phyloP scores from a whole-genome alignment of 1,140 invertebrate genomes.

The Batillaria attramentaria region DNA sequence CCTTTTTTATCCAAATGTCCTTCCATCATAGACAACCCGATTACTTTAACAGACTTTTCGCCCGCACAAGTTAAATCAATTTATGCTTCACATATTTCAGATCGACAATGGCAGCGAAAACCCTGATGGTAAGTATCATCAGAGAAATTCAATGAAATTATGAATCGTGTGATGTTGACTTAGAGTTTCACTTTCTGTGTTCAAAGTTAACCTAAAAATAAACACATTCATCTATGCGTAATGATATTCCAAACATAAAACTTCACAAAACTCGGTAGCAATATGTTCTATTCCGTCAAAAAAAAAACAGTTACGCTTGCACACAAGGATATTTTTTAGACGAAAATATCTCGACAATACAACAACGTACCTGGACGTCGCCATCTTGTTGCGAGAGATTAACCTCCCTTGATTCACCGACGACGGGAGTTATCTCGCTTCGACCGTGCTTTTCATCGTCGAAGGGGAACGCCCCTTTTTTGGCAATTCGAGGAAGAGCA shows the following conservation, averaged over 20 bases:
- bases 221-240: background rate
- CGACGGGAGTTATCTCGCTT: too few relatives aligned
- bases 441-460: background rate
- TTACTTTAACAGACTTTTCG: background rate
- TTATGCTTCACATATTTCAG: background rate
- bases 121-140: background rate
- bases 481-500: background rate
- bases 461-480: background rate
- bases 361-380: constrained; percentile 23
- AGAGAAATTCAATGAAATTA: background rate
- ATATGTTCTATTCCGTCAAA: background rate
- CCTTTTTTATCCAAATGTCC: too few relatives aligned
- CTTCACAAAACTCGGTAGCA: background rate
- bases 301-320: background rate
- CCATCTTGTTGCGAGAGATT: constrained; percentile 32
- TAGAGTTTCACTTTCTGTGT: background rate
- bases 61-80: background rate
- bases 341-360: background rate
- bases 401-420: constrained; percentile 4
- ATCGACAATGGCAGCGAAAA: background rate
- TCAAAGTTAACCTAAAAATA: background rate
- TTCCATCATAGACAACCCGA: too few relatives aligned
- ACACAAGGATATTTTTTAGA: background rate
- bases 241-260: background rate
- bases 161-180: background rate